Conservation (phyloP, 2,888 invertebrate species). For the Nymphalis c-album region DNA sequence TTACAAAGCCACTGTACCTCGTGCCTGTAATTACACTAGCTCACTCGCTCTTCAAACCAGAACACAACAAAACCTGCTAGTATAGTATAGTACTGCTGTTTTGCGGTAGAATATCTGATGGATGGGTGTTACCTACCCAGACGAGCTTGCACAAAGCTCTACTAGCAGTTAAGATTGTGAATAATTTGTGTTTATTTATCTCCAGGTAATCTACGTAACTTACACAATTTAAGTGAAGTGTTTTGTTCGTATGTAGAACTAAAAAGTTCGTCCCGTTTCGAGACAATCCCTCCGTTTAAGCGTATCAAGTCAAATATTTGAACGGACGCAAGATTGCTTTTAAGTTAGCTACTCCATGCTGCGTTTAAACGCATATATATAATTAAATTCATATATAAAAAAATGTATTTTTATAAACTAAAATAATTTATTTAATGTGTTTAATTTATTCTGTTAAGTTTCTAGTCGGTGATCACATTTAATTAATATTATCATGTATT, state of each 20-base stretch:
- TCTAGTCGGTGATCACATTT: no score
- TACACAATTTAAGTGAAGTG: not conserved
- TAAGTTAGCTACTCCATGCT: constrained; percentile 46
- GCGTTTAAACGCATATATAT: constrained; percentile 33
- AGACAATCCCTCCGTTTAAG: constrained; percentile 54
- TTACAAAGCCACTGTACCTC: no score
- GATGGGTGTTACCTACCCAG: no score
- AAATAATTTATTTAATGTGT: no score
- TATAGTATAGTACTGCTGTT: no score
- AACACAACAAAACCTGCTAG: no score
- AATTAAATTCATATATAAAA: not conserved
- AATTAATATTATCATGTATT: no score
- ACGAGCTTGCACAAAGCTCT: no score
- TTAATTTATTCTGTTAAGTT: no score
- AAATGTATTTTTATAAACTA: not conserved
- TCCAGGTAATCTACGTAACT: not conserved
- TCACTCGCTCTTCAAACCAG: no score
- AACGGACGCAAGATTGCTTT: constrained; percentile 51
- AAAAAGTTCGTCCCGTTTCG: constrained; percentile 44
- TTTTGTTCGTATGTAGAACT: not conserved
- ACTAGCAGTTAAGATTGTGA: not conserved
- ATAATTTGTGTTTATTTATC: not conserved
- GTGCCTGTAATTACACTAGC: no score
- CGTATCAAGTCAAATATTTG: constrained; percentile 64
- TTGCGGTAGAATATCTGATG: no score